Evolutionary conservation across 2,113 vertebrate genomes (phyloP).

Genomic region (Xiphophorus maculatus): DNA sequence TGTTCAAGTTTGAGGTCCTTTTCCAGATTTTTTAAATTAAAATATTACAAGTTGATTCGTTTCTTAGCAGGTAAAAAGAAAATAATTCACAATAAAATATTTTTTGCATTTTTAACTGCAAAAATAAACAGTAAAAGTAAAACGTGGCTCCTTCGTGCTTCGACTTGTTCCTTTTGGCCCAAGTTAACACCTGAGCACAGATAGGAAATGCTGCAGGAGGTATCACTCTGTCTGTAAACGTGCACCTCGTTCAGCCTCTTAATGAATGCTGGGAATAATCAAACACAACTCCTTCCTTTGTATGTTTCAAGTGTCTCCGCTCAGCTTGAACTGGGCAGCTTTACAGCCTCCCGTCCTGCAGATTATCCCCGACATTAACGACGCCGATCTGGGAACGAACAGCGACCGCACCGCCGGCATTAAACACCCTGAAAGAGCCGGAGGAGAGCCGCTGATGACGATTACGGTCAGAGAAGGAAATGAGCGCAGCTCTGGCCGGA

Average conservation of each 20-base stretch:
- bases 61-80: too few species aligned
- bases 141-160: too few species aligned
- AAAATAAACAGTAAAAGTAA: too few species aligned
- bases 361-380: conserved; percentile 3
- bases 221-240: too few species aligned
- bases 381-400: neutral
- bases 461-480: conserved; percentile 65
- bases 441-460: conserved; percentile 22
- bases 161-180: too few species aligned
- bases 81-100: too few species aligned
- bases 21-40: too few species aligned
- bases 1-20: too few species aligned
- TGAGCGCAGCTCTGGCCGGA: conserved; percentile 56
- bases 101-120: too few species aligned
- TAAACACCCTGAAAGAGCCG: conserved; percentile 41
- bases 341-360: neutral
- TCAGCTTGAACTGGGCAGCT: conserved; percentile 17
- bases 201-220: too few species aligned
- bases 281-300: conserved; percentile 3
- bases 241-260: neutral
- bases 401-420: conserved; percentile 7
- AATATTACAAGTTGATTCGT: too few species aligned
- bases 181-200: too few species aligned
- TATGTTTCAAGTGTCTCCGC: conserved; percentile 22
- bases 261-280: neutral